Evolutionary conservation across 1,140 invertebrate species (phyloP), one percentile per base, ranked within the genome.

Genomic region (Pristionchus pacificus): DNA sequence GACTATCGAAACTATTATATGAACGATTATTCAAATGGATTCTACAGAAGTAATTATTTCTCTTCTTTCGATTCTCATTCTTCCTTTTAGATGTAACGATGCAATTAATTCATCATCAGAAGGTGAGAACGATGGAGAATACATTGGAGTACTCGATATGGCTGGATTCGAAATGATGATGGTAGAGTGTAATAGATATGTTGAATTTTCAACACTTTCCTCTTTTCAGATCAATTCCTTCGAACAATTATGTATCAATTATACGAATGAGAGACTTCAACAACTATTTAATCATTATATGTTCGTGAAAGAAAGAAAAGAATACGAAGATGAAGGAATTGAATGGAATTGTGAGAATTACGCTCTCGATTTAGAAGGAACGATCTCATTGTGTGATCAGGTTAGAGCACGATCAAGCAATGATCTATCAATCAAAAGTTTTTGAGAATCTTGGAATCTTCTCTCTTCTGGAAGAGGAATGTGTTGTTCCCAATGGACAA

Each of bases 211-310:
- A 31, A 65, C 64, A 65, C 1, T 1, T 14, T 29, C 10, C 24
- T 25, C 19, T 29, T 65, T 78, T 74, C 49, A 78, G 75, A 73
- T 60, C 90, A 98, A 98, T 89, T 92, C 93, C 87, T 98, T 98
- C 89, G 95, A 98, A 88, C 95, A 98, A 88, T 90, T 98, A 85
- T 98, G 95, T 88, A 98, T 98, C 90, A 98, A 98, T 90, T 98
- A 97, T 89, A 97, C 95, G 87, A 98, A 98, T 73, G 80, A 81
- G 60, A 79, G 96, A 87, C 89, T 98, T 79, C 95, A 98, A 88
- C 95, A 98, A 87, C 98, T 98, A 89, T 98, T 98, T 92, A 98
- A 98, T 89, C 95, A 98, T 87, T 95, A 98, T 88, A 97, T 98
- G 95, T 98, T 98, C 88, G 93, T 98, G 79, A 89, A 97, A 13